A percentile compares a stretch with the other conserved stretches of the same genome.
Conservation (phyloP, 2,888 invertebrate genomes). For the Tetragonisca angustula region DNA sequence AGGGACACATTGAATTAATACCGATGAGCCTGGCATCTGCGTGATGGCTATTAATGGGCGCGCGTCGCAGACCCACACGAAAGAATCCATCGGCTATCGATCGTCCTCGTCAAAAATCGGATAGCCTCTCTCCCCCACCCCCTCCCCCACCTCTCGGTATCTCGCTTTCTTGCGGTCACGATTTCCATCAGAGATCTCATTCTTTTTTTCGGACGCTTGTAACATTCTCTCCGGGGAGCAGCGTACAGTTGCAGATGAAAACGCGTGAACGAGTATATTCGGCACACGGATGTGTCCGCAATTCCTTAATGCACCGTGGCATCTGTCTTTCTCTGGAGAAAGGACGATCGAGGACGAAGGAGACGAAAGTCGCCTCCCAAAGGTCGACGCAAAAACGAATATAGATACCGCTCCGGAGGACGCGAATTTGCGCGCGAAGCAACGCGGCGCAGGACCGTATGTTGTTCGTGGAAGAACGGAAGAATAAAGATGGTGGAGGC, state of each 20-base stretch:
- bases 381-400: constrained; percentile 65
- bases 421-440: neutral
- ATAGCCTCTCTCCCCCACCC: too few species aligned
- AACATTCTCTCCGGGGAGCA: too few species aligned
- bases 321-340: too few species aligned
- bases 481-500: constrained; percentile 46
- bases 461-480: constrained; percentile 6
- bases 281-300: too few species aligned
- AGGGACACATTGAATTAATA: constrained; percentile 67
- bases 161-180: neutral
- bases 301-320: too few species aligned
- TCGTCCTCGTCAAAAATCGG: constrained; percentile 28
- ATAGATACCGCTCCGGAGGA: constrained; percentile 60
- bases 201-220: too few species aligned
- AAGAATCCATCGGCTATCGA: constrained; percentile 27
- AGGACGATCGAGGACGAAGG: neutral
- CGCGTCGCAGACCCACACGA: neutral
- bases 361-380: constrained; percentile 31
- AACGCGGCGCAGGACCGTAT: neutral
- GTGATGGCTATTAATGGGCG: constrained; percentile 63
- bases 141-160: too few species aligned
- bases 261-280: too few species aligned
- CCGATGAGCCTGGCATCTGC: constrained; percentile 55
- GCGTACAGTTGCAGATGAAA: too few species aligned
- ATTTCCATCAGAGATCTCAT: neutral